Conservation (phyloP, 2,888 invertebrate genomes). For the Liopterus haemorrhoidalis region DNA sequence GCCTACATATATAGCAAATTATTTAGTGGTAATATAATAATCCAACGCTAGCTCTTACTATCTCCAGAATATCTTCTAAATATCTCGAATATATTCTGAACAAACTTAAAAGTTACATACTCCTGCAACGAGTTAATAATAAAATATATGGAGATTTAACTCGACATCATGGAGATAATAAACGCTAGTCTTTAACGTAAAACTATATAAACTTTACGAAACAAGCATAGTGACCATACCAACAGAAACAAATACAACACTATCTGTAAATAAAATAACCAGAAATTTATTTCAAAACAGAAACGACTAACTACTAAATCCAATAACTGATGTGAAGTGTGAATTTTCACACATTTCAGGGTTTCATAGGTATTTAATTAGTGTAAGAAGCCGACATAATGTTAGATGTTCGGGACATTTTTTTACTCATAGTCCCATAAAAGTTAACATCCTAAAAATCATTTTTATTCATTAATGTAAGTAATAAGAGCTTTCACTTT, state of each 20-base stretch:
- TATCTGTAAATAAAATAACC: constrained; percentile 7
- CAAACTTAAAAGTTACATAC: constrained; percentile 1
- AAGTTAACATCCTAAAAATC: not conserved
- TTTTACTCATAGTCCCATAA: no score
- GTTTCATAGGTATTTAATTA: no score
- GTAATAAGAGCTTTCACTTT: no score
- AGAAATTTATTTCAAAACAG: not conserved
- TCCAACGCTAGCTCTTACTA: constrained; percentile 4
- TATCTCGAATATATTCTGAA: constrained; percentile 11
- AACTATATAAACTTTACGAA: no score
- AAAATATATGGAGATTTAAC: not conserved
- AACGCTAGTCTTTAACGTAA: not conserved
- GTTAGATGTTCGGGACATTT: no score
- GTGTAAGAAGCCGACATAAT: no score
- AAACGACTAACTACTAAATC: not conserved
- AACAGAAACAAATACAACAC: constrained; percentile 24
- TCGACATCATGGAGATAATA: not conserved
- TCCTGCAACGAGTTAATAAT: not conserved
- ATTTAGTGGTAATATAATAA: constrained; percentile 33
- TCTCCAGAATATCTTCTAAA: constrained; percentile 12
- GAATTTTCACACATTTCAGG: no score
- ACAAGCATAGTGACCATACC: constrained; percentile 23
- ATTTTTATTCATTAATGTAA: no score
- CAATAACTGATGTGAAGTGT: not conserved
- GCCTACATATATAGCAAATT: constrained; percentile 30